Conservation (phyloP, 2,888 invertebrate species). For the Parnassius smintheus region DNA sequence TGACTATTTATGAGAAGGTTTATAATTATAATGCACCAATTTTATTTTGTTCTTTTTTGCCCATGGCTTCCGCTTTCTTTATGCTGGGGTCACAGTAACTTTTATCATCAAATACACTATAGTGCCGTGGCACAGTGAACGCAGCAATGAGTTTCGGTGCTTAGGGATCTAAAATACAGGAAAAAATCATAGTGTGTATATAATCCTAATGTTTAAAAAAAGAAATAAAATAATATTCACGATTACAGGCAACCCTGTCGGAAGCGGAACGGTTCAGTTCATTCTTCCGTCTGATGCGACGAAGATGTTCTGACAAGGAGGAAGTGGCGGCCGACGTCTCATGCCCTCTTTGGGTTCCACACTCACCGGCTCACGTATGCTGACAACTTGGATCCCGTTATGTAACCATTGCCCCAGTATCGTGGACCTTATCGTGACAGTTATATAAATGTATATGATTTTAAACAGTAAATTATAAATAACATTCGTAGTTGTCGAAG, state of each 20-base stretch:
- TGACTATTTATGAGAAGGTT: too few relatives aligned
- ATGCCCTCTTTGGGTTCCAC: conserved; percentile 51
- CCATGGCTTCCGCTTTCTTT: too few relatives aligned
- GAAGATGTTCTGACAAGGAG: conserved; percentile 51
- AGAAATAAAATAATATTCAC: not conserved
- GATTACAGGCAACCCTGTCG: conserved; percentile 60
- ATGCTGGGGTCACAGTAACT: too few relatives aligned
- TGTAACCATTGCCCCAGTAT: not conserved
- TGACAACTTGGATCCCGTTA: conserved; percentile 34
- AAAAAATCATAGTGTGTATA: too few relatives aligned
- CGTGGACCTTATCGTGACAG: conserved; percentile 1
- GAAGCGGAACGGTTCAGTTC: conserved; percentile 55
- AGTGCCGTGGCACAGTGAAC: too few relatives aligned
- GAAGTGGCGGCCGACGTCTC: conserved; percentile 48
- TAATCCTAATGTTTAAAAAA: too few relatives aligned
- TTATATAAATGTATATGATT: not conserved
- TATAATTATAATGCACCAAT: too few relatives aligned
- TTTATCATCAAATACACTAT: too few relatives aligned
- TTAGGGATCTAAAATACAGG: too few relatives aligned
- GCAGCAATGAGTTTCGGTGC: too few relatives aligned
- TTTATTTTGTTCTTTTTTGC: too few relatives aligned
- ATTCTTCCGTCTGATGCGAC: conserved; percentile 43
- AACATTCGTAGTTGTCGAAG: not conserved
- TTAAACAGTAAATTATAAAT: not conserved
- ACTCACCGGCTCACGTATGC: conserved; percentile 43